A percentile compares a stretch with the other conserved stretches of the same genome.
Evolutionary conservation across 2,888 invertebrate genomes (phyloP).

Genomic region (Scrobipalpa costella): DNA sequence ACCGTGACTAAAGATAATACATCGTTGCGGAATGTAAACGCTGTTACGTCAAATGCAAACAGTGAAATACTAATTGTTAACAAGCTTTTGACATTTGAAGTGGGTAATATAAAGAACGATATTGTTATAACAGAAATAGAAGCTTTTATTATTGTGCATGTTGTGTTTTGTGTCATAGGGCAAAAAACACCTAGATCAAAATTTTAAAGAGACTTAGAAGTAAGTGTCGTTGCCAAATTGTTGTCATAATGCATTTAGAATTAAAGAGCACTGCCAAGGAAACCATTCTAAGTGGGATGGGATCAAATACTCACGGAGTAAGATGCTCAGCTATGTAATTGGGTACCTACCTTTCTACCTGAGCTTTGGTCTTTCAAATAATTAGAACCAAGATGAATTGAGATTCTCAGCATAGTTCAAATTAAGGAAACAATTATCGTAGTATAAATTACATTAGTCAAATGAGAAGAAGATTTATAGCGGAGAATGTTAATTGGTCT

Average conservation of each 20-base stretch:
- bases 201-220: too few relatives aligned
- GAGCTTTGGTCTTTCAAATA: background rate
- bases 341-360: background rate
- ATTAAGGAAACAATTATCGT: background rate
- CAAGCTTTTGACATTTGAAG: constrained; percentile 8
- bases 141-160: background rate
- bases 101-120: background rate
- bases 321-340: too few relatives aligned
- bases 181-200: too few relatives aligned
- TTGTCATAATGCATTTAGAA: too few relatives aligned
- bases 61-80: constrained; percentile 22
- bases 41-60: constrained; percentile 25
- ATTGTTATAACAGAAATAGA: background rate
- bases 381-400: constrained; percentile 8
- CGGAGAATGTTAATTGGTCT: background rate
- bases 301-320: too few relatives aligned
- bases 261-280: too few relatives aligned
- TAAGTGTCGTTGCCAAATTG: too few relatives aligned
- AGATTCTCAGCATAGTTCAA: background rate
- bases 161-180: background rate
- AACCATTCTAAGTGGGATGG: too few relatives aligned
- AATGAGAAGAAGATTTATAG: background rate
- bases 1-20: constrained; percentile 34
- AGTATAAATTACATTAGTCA: constrained; percentile 6
- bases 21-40: constrained; percentile 28